Conservation (phyloP, 2,888 invertebrate genomes). For the Volucella inanis region DNA sequence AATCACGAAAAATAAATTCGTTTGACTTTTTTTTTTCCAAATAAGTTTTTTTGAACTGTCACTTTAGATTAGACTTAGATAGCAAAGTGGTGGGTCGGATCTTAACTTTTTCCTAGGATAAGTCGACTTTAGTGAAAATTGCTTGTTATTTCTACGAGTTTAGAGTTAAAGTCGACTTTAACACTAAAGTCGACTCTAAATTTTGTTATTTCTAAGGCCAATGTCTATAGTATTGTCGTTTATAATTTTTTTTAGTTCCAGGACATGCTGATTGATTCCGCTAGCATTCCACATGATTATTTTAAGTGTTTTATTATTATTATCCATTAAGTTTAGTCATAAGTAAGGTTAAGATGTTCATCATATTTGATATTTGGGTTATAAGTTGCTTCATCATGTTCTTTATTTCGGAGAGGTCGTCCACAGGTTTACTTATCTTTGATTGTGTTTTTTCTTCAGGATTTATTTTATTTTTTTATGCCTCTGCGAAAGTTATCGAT, state of each 20-base stretch:
- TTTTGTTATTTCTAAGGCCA: too few relatives aligned
- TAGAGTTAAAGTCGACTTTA: too few relatives aligned
- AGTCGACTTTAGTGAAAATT: too few relatives aligned
- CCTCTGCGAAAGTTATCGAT: neutral
- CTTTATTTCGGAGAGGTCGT: constrained; percentile 19
- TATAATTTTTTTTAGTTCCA: constrained; percentile 4
- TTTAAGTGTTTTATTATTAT: too few relatives aligned
- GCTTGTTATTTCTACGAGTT: too few relatives aligned
- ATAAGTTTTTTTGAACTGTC: too few relatives aligned
- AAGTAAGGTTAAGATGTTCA: constrained; percentile 18
- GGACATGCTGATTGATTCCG: constrained; percentile 4
- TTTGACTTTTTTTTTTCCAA: too few relatives aligned
- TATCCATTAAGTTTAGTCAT: constrained; percentile 16
- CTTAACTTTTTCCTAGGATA: too few relatives aligned
- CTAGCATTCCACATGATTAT: neutral
- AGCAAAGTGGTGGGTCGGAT: too few relatives aligned
- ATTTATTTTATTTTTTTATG: neutral
- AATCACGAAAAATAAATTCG: too few relatives aligned
- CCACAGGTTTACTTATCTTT: constrained; percentile 1
- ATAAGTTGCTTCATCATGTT: constrained; percentile 25
- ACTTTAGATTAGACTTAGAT: too few relatives aligned
- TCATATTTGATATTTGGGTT: constrained; percentile 33
- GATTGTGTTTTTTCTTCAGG: neutral
- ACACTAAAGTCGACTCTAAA: too few relatives aligned
- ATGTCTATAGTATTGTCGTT: constrained; percentile 12